A percentile compares a stretch with the other conserved stretches of the same genome.
phyloP scores from a whole-genome alignment of 1,140 invertebrate genomes.

The Cataglyphis hispanica region DNA sequence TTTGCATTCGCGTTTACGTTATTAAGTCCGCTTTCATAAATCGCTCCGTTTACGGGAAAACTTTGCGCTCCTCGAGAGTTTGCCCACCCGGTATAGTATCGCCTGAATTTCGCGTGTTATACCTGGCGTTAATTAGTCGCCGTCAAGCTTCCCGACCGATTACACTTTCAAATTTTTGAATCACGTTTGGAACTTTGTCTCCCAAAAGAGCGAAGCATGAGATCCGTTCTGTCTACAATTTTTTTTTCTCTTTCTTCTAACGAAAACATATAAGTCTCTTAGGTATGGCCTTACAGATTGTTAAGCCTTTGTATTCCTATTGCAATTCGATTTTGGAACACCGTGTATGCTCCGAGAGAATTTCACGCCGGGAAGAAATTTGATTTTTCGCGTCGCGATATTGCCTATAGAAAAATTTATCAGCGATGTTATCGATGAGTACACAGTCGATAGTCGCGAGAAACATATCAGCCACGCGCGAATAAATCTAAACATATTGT shows the following conservation, averaged over 20 bases:
- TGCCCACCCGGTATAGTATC: slow-evolving; percentile 39
- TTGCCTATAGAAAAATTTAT: slow-evolving; percentile 31
- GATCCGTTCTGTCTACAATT: not conserved
- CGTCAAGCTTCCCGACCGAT: slow-evolving; percentile 42
- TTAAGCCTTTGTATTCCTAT: not conserved
- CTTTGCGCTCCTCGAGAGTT: slow-evolving; percentile 22
- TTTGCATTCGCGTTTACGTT: slow-evolving; percentile 70
- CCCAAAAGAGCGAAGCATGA: not conserved
- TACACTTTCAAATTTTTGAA: slow-evolving; percentile 64
- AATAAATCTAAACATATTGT: slow-evolving; percentile 77
- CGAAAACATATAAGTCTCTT: not conserved
- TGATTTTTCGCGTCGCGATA: slow-evolving; percentile 7
- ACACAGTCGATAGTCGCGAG: slow-evolving; percentile 46
- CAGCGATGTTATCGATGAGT: slow-evolving; percentile 48
- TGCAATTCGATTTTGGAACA: not conserved
- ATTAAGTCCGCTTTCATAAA: slow-evolving; percentile 76
- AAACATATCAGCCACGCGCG: slow-evolving; percentile 30
- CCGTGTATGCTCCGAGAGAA: too few relatives aligned
- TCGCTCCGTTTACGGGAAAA: slow-evolving; percentile 64
- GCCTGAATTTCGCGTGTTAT: slow-evolving; percentile 25
- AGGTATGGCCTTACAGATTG: not conserved
- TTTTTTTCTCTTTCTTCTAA: not conserved
- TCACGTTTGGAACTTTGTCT: slow-evolving; percentile 38
- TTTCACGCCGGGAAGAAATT: not conserved
- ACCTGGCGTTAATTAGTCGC: slow-evolving; percentile 68